Evolutionary conservation across 1,140 invertebrate species (phyloP), one percentile per base, ranked within the genome.

Genomic region (Arctopsyche grandis): DNA sequence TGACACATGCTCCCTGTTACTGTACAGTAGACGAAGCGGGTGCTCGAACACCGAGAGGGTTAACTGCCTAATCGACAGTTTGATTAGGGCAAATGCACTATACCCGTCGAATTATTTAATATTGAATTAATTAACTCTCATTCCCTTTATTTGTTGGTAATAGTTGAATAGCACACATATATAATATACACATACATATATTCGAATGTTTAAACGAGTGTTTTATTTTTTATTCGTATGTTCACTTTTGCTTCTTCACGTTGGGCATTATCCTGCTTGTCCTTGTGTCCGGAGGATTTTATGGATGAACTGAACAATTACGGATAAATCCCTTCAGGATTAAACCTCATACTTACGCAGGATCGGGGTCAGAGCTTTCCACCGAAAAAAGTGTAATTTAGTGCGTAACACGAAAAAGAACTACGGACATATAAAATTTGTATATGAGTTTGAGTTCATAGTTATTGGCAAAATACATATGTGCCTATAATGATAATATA

Each of bases 1-100:
- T 73, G 71, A 74, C 74, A 76, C 74, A 76, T 76, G 74, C 74
- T 76, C 26, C 58, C 24, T 9, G 43, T 26, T 46, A 26, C n/a
- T 10, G 73, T 22, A 73, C 22, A 70, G 38, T 26, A 38, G 21
- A 24, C 52, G 71, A 71, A 38, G 38, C 22, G 14, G 24, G 38
- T 21, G 9, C 52, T 16, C 58, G 10, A 38, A 69, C 26, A 66
- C 69, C 21, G 69, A 46, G 44, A n/a, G 69, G 66, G 69, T 52
- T 71, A 44, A 44, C 38, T 71, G 38, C 38, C 22, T 46, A 71
- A 46, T 38, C 38, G 69, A 19, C 16, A 9, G 29, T 71, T 26
- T n/a, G 26, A 69, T 69, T 69, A 69, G 9, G 60, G 24, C 52
- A 58, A 66, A 24, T 66, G 10, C 66, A 9, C 22, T 69, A 26